Percentiles rank a stretch among this genome's conserved stretches.
Evolutionary conservation across 2,888 invertebrate genomes (phyloP).

Genomic region (Leptopilina drosophilae): DNA sequence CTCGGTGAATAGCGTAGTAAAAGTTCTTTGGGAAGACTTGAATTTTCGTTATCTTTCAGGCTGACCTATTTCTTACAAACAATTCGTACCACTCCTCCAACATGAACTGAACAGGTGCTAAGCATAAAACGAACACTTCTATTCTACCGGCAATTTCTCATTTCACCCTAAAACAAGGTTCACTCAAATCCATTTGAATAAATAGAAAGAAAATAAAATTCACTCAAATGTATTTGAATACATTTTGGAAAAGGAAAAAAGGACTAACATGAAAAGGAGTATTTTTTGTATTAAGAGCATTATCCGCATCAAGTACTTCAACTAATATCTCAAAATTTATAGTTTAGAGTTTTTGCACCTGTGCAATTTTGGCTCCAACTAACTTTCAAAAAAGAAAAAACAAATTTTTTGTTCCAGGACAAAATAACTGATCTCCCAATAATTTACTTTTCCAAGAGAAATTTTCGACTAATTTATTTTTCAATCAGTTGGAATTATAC

Average conservation of each 20-base stretch:
- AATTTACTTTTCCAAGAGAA: no score
- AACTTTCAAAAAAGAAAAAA: no score
- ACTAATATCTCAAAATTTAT: no score
- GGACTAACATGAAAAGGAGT: no score
- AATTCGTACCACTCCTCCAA: conserved; percentile 49
- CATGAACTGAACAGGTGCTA: conserved; percentile 7
- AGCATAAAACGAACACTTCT: conserved; percentile 9
- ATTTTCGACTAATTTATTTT: no score
- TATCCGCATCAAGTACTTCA: no score
- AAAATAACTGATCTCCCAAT: no score
- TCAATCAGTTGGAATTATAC: no score
- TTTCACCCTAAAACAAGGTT: not conserved
- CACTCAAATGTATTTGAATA: not conserved
- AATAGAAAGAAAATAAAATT: not conserved
- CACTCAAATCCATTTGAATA: not conserved
- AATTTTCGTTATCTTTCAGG: conserved; percentile 55
- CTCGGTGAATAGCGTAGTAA: conserved; percentile 50
- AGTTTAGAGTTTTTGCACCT: no score
- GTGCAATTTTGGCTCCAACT: no score
- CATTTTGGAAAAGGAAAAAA: not conserved
- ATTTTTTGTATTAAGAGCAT: no score
- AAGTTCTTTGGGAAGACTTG: conserved; percentile 48
- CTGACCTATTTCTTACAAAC: conserved; percentile 53
- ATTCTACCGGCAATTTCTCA: not conserved
- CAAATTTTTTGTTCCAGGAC: no score